Percentiles rank a stretch among this genome's conserved stretches.
Conservation (phyloP, 2,888 invertebrate species). For the Micoletzkya japonica region DNA sequence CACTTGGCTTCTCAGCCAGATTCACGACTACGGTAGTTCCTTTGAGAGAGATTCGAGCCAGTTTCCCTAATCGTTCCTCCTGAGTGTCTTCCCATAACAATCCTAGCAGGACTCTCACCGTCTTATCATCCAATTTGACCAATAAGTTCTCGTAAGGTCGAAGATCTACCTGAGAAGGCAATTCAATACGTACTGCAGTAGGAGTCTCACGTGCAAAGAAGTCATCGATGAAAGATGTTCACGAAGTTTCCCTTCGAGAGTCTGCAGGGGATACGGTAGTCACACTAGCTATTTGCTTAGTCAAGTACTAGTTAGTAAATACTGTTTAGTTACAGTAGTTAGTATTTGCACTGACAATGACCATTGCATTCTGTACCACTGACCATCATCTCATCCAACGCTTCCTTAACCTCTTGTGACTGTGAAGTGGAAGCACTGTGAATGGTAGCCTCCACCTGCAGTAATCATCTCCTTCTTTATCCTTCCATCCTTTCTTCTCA, state of each 20-base stretch:
- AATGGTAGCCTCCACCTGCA: too few species aligned
- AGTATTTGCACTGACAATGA: too few species aligned
- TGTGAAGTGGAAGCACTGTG: too few species aligned
- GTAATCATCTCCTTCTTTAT: too few species aligned
- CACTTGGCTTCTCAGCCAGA: constrained; percentile 54
- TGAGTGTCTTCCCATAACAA: constrained; percentile 22
- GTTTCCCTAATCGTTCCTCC: constrained; percentile 46
- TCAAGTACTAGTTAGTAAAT: too few species aligned
- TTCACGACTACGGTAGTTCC: constrained; percentile 55
- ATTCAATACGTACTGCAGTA: not conserved
- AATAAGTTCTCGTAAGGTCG: constrained; percentile 51
- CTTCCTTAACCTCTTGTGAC: too few species aligned
- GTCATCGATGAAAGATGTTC: constrained; percentile 15
- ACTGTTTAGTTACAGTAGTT: too few species aligned
- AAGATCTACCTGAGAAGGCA: constrained; percentile 43
- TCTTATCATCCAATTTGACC: constrained; percentile 46
- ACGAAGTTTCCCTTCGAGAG: constrained; percentile 5
- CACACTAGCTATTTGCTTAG: too few species aligned
- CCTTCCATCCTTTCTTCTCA: too few species aligned
- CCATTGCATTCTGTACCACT: too few species aligned
- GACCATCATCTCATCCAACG: too few species aligned
- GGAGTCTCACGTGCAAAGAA: constrained; percentile 6
- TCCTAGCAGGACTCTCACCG: constrained; percentile 9
- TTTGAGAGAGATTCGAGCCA: constrained; percentile 51
- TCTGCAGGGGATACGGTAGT: too few species aligned